These are phyloP conservation scores for Neopelma chrysocephalum DNA, from an alignment of 2,797 vertebrate genomes.

Conservation along the genomic window DNA sequence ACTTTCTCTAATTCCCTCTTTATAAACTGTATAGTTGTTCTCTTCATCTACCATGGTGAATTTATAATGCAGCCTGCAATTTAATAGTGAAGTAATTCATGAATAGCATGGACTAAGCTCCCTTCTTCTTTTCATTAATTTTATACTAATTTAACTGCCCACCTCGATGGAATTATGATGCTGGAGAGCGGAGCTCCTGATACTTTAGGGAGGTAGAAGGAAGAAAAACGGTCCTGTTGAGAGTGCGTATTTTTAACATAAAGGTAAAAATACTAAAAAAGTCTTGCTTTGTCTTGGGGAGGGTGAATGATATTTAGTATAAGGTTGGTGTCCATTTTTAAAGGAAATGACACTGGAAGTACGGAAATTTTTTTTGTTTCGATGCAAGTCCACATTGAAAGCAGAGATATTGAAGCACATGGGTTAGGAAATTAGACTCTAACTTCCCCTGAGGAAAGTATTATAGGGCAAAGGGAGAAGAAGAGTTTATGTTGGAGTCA, in stretches of 20 bases:
- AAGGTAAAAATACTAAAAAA: background rate
- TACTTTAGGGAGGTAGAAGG: background rate
- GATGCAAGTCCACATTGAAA: background rate
- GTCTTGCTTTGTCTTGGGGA: background rate
- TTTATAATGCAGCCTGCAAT: too few relatives aligned
- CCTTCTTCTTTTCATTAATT: background rate
- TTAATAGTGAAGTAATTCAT: background rate
- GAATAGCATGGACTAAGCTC: background rate
- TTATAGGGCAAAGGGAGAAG: background rate
- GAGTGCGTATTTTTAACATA: background rate
- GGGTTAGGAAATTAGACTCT: background rate
- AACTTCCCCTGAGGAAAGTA: background rate
- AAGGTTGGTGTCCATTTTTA: background rate
- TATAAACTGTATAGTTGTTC: background rate
- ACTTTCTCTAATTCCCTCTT: background rate
- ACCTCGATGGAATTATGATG: background rate
- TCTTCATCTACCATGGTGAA: background rate
- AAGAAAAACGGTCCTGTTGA: background rate
- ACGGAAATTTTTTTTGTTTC: background rate
- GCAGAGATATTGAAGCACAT: background rate
- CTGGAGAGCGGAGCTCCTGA: background rate
- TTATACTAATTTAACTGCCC: background rate
- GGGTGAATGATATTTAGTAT: background rate
- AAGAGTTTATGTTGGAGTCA: fast-evolving
- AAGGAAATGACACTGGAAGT: background rate